Evolutionary conservation across 2,888 invertebrate species (phyloP), one percentile per base, ranked within the genome.

Genomic region (Buathra laborator): DNA sequence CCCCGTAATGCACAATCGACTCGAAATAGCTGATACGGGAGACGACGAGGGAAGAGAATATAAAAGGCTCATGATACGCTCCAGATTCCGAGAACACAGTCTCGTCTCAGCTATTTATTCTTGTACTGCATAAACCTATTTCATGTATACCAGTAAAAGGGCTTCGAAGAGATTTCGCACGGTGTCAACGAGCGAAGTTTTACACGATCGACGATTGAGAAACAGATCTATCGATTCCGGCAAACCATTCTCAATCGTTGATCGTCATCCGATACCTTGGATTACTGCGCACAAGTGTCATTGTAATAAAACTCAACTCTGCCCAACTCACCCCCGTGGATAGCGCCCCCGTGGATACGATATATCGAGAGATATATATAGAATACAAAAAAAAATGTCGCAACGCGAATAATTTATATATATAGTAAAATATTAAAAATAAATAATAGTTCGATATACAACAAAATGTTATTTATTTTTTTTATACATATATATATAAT

Each of bases 71-170:
- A 43, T 48, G n/a, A 37, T 81, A 62, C 62, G 81, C 81, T 86
- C 85, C 64, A 81, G 81, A 83, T 85, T 71, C 56, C 84, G 81
- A 71, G 70, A 67, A 68, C 75, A 74, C 51, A 16, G 53, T 62
- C 66, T 67, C 75, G 70, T 76, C 44, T 68, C 46, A 70, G 64
- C 16, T 80, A 19, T 51, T 75, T 19, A 53, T 72, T 64, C 43
- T 74, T n/a, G 46, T 48, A 64, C n/a, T 24, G 66, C 3, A 24
- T 32, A 12, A 66, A 51, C 72, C 29, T 6, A 72, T n/a, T 44
- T 19, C 46, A 37, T 24, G n/a, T 53, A 59, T 43, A 19, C 9
- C 16, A 24, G 24, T 66, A 56, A 67, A 81, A 75, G 48, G 53
- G 53, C 43, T 66, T 16, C 53, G 10, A 64, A 14, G 46, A 70